Evolutionary conservation across 2,797 vertebrate species (phyloP), one percentile per base, ranked within the genome.

Genomic region (Catamblyrhynchus diadema): DNA sequence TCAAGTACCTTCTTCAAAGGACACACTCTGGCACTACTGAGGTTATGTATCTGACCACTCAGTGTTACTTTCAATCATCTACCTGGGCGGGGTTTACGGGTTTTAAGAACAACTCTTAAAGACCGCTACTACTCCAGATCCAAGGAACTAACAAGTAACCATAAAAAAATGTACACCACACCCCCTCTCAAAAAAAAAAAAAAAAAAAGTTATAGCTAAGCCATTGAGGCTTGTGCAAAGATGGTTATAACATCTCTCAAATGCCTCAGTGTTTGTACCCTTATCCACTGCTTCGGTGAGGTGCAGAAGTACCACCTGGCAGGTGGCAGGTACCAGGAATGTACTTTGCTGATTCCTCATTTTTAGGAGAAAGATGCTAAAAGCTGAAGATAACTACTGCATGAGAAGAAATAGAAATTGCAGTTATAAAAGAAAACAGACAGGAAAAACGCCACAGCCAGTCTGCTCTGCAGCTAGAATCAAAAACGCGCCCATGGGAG

Each of bases 21-120:
- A 71, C 12, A 81, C 39, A 24, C 21, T 89, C 30, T 41, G 45
- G 30, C 42, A 44, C 35, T 56, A 44, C 20, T 6, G 4, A 51
- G 8, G 19, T 89, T 44, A 44, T 6, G 5, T 33, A 73, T 51
- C 1, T 48, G 23, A 72, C 12, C 32, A 37, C 16, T 44, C 20
- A 39, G 22, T 14, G 77, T 9, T 53, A 45, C 25, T 77, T 70
- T 54, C 20, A 33, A 20, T 59, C 35, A 80, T 4, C 21, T 2
- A 2, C 42, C 13, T 42, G 24, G 56, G 41, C 8, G 17, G 3
- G 3, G 6, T 57, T 22, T 14, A 20, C 1, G 1, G 8, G 13
- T 44, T 91, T 82, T 82, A 80, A 69, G 45, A 79, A 48, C 30
- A 30, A 57, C 3, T 16, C n/a, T 33, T 48, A 30, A 30, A 65